Base-by-base conservation (phyloP, 1,140 invertebrate genomes). In the Uloborus diversus region DNA sequence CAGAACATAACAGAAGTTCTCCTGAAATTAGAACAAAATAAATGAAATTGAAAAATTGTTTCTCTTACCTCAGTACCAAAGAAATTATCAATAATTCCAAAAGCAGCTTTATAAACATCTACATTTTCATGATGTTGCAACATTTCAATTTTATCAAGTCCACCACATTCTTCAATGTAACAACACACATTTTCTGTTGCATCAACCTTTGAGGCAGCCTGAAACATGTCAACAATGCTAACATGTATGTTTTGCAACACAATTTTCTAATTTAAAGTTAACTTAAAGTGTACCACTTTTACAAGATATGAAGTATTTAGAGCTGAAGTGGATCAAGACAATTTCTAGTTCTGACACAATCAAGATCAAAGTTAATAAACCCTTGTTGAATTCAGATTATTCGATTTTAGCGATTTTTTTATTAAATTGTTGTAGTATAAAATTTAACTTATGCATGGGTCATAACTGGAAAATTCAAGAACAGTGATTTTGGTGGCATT, bases 41-140 rank as follows among this genome's bases (percentile, higher is more conserved):
- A n/a, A n/a, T n/a, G n/a, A n/a, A n/a, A n/a, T n/a, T n/a, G n/a
- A n/a, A n/a, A n/a, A n/a, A n/a, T n/a, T n/a, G n/a, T n/a, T n/a
- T n/a, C n/a, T n/a, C 53, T 75, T 79, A 84, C 87, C 75, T 88
- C 90, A 20, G 88, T 89, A 64, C 89, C 88, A 85, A 97, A 98
- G 87, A 91, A 98, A 0, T 88, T 90, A 83, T 97, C 95, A 79
- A 98, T 91, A 66, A 98, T 92, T 68, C 89, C 87, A 69, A 91
- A 90, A 7, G 92, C 91, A 86, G 95, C 92, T 84, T 93, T 92
- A 87, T 97, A 98, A 57, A 98, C 91, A 84, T 93, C 88, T 82
- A 91, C 90, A 86, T 93, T 93, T 83, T 92, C 90, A 85, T 94
- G 93, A 75, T 89, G 88, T 83, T 94, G 93, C 9, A 94, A 86